Conservation (phyloP, 2,888 invertebrate genomes). For the Enoplolaimus lenunculus region DNA sequence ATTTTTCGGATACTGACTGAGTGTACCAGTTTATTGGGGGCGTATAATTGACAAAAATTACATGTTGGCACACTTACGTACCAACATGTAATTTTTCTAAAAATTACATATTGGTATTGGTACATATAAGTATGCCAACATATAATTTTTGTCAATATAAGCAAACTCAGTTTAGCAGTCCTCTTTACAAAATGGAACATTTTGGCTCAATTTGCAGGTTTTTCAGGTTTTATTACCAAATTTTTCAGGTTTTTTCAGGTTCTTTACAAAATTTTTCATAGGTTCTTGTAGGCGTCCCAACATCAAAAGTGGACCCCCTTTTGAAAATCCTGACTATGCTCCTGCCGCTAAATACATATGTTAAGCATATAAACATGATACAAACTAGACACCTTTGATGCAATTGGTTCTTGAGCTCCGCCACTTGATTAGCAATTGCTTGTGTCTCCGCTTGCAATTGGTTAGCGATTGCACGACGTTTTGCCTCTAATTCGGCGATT, state of each 20-base stretch:
- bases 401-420: background rate
- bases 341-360: background rate
- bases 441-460: background rate
- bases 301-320: no score
- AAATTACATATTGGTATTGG: no score
- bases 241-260: background rate
- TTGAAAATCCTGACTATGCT: no score
- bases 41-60: no score
- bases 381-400: background rate
- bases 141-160: no score
- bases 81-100: no score
- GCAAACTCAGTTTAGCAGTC: no score
- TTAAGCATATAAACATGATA: background rate
- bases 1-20: no score
- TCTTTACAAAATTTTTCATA: background rate
- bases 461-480: background rate
- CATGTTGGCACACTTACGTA: no score
- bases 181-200: no score
- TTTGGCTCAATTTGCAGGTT: background rate
- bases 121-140: no score
- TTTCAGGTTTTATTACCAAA: background rate
- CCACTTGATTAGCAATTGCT: background rate
- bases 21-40: no score
- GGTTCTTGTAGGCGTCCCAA: background rate
- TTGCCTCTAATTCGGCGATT: conserved; percentile 7